These are phyloP conservation scores for Chauna torquata DNA, from an alignment of 2,113 vertebrate genomes.

Conservation along the genomic window DNA sequence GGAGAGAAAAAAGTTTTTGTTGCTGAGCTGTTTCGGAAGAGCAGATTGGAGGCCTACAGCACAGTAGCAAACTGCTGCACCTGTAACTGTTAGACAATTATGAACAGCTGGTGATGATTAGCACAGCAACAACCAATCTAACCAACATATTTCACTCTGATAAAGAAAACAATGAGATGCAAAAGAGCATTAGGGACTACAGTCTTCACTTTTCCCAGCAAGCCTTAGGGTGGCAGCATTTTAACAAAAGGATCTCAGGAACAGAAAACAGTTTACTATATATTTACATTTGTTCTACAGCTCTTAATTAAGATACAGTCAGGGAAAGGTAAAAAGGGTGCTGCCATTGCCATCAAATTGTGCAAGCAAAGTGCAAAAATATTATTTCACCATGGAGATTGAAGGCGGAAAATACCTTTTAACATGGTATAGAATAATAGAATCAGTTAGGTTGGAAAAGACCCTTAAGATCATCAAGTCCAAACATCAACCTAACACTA, in stretches of 20 bases:
- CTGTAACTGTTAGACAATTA: conserved; percentile 15
- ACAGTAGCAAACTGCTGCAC: conserved; percentile 21
- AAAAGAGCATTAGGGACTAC: neutral
- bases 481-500: neutral
- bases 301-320: neutral
- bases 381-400: rapidly evolving
- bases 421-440: neutral
- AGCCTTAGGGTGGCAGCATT: neutral
- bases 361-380: neutral
- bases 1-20: neutral
- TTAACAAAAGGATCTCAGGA: neutral
- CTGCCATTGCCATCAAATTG: neutral
- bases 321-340: neutral
- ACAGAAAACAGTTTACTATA: neutral
- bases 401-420: neutral
- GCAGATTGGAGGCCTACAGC: conserved; percentile 16
- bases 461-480: neutral
- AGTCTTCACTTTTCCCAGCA: neutral
- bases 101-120: conserved; percentile 42
- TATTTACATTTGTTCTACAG: neutral
- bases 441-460: neutral
- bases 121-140: neutral
- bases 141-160: neutral
- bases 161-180: neutral
- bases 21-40: neutral